Conservation (phyloP, 2,797 vertebrate genomes). For the Spheniscus humboldti region DNA sequence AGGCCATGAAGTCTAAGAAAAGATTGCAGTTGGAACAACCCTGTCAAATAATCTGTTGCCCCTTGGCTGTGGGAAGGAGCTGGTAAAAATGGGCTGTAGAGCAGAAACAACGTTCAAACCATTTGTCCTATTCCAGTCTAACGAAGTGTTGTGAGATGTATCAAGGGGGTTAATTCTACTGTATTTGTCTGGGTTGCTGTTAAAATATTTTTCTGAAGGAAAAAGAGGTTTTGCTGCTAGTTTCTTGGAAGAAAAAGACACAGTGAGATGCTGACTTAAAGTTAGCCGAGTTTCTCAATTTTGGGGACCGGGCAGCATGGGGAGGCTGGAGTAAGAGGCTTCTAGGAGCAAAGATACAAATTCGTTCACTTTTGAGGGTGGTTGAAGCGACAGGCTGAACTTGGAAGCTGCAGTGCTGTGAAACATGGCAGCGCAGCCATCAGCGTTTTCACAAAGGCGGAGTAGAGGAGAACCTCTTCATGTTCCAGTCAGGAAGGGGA, state of each 20-base stretch:
- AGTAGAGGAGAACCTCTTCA: background rate
- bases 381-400: background rate
- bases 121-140: background rate
- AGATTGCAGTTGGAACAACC: background rate
- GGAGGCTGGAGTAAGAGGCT: background rate
- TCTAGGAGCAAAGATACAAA: background rate
- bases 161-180: background rate
- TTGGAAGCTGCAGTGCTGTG: background rate
- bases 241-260: background rate
- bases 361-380: fast-evolving
- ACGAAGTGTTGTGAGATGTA: background rate
- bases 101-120: background rate
- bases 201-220: background rate
- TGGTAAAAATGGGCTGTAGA: background rate
- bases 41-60: background rate
- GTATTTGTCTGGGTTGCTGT: background rate
- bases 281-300: background rate
- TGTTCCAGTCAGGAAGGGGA: background rate
- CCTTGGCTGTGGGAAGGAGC: background rate
- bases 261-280: background rate
- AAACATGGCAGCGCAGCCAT: background rate
- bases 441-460: background rate
- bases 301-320: background rate
- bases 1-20: background rate
- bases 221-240: background rate